A percentile compares a stretch with the other conserved stretches of the same genome.
phyloP scores from a whole-genome alignment of 2,888 invertebrate genomes.

The Agriopis leucophaearia region DNA sequence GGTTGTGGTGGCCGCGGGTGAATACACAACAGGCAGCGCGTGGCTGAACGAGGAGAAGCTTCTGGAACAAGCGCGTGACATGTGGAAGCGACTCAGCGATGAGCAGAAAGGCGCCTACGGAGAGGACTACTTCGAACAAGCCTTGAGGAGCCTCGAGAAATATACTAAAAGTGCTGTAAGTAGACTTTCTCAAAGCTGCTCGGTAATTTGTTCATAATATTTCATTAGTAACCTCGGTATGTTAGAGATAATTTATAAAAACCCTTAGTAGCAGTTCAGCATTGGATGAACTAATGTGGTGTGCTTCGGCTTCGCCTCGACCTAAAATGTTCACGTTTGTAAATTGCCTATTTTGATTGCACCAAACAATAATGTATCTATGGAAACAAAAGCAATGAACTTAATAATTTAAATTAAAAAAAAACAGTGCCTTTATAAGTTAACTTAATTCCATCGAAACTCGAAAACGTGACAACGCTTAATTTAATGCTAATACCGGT shows the following conservation, averaged over 20 bases:
- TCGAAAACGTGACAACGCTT: slow-evolving; percentile 55
- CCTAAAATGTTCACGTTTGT: too few species aligned
- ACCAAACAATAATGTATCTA: too few species aligned
- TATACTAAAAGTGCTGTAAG: slow-evolving; percentile 90
- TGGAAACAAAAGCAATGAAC: neutral
- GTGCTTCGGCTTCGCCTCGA: too few species aligned
- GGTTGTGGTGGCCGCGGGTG: slow-evolving; percentile 94
- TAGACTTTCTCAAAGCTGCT: slow-evolving; percentile 35
- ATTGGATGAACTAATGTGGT: too few species aligned
- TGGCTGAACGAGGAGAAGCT: slow-evolving; percentile 91
- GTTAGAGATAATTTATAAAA: too few species aligned
- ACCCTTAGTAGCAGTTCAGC: too few species aligned
- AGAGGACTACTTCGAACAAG: slow-evolving; percentile 93
- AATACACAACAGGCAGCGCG: slow-evolving; percentile 92
- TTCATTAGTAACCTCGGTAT: too few species aligned
- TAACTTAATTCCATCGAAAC: slow-evolving; percentile 8
- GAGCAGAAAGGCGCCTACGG: slow-evolving; percentile 92
- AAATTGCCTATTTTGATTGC: too few species aligned
- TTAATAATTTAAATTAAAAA: slow-evolving; percentile 2
- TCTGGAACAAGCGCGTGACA: slow-evolving; percentile 90
- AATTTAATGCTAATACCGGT: slow-evolving; percentile 39
- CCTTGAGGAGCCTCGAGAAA: slow-evolving; percentile 92
- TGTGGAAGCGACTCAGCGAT: slow-evolving; percentile 94
- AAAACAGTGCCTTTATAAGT: neutral
- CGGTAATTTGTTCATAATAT: neutral